A percentile compares a stretch with the other conserved stretches of the same genome.
phyloP scores from a whole-genome alignment of 2,113 vertebrate species.

The Herpetotheres cachinnans region DNA sequence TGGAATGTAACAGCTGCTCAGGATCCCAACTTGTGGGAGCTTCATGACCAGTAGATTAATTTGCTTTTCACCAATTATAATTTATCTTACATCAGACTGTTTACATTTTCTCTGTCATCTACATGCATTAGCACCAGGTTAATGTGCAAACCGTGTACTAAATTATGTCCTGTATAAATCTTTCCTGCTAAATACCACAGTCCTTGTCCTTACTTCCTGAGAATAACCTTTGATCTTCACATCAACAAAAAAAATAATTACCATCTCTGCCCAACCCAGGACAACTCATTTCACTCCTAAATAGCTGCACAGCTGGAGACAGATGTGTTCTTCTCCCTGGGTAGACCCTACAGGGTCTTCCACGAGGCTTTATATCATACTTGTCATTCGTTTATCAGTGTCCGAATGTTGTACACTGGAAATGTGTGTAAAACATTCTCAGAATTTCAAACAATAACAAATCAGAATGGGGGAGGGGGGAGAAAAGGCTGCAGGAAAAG shows the following conservation, averaged over 20 bases:
- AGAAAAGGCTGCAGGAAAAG: constrained; percentile 38
- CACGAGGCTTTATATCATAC: constrained; percentile 74
- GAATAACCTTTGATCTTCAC: constrained; percentile 79
- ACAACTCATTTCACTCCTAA: constrained; percentile 66
- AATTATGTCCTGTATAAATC: constrained; percentile 69
- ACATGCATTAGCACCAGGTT: constrained; percentile 73
- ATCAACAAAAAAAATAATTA: constrained; percentile 79
- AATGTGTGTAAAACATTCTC: constrained; percentile 80
- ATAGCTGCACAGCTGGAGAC: constrained; percentile 76
- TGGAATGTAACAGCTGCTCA: constrained; percentile 44
- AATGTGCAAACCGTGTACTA: constrained; percentile 67
- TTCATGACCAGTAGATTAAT: constrained; percentile 70
- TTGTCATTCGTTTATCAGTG: constrained; percentile 83
- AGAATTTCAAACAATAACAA: constrained; percentile 84
- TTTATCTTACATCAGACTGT: constrained; percentile 70
- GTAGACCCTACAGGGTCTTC: constrained; percentile 64
- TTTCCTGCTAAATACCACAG: constrained; percentile 64
- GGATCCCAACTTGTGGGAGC: constrained; percentile 54
- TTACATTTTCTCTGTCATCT: constrained; percentile 72
- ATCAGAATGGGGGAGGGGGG: constrained; percentile 16
- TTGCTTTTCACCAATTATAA: constrained; percentile 72
- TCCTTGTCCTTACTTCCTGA: constrained; percentile 63
- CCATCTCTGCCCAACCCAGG: constrained; percentile 51
- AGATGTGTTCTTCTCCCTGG: constrained; percentile 75
- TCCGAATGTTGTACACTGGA: constrained; percentile 75